Base-by-base conservation (phyloP, 2,888 invertebrate genomes). In the Nymphalis c-album region DNA sequence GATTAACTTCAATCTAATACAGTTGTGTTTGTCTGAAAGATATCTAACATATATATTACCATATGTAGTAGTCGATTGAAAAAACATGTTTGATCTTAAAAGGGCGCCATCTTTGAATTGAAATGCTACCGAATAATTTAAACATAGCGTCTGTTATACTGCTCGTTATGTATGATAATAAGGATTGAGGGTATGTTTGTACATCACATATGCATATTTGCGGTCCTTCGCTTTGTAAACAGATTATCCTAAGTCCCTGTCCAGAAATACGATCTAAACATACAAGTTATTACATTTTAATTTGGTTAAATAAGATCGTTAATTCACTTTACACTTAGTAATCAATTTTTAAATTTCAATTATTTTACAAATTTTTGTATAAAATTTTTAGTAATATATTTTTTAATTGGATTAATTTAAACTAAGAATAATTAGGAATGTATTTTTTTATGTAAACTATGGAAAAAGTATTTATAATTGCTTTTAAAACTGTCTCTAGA, bases 161-260 rank as follows among this genome's bases (percentile, higher is more conserved):
- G 46, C 67, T 68, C 65, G 68, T 68, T 68, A 68, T 65, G 50
- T 71, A 68, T 71, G 68, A 58, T 71, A 68, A 71, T 71, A 65
- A 63, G 68, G 63, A 68, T 55, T 65, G 50, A 47, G 63, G 60
- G 62, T 60, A 48, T 68, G 70, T 71, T 71, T 68, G 64, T 64
- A 68, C 71, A 68, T 69, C 47, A 59, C 67, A 68, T 63, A 72
- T 66, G 65, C 71, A 64, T 63, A 64, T 68, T 70, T 73, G 67
- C 53, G 57, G 68, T 63, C 58, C 63, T 62, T 61, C 64, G n/a
- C 59, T 60, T 45, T 67, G 60, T 64, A 71, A 71, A 69, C 71
- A 67, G 64, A 60, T 67, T 66, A 67, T 31, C 65, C 64, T 69
- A 31, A 64, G 63, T 60, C 55, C 59, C 62, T 65, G 50, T 10